Evolutionary conservation across 37 sponge, comb jelly and placozoan species (phyloP), one percentile per base, ranked within the genome.

Genomic region (Theonella swinhoei): DNA sequence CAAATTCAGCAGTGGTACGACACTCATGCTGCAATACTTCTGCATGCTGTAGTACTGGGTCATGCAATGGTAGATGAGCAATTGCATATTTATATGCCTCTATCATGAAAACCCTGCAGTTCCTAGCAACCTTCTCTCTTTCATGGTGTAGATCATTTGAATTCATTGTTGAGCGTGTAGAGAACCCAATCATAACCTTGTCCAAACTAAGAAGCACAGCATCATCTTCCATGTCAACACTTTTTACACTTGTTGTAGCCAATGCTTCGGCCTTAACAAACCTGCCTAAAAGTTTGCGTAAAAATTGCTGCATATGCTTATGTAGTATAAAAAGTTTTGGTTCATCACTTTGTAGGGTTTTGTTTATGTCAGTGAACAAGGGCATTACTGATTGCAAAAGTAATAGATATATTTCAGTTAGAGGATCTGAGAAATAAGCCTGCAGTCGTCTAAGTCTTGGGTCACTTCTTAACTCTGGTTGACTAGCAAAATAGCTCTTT

Each of bases 381-480:
- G 80, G 80, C 25, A 80, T 29, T 22, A 80, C 66, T 33, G 65
- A 78, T 32, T 62, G 64, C 61, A 78, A 28, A n/a, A 80, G n/a
- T 5, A 80, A 59, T 20, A 75, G 30, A 28, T 75, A 75, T 9
- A 75, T 59, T 59, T 80, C 80, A 33, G 80, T 65, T 4, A 80
- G 33, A 24, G 80, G 80, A 40, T 65, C 69, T 62, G 80, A 17
- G 39, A 80, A 77, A 47, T 8, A 36, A 31, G 23, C 39, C 25
- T 80, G 68, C 23, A 80, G 70, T 38, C 69, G 70, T 63, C 11
- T 67, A 7, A 80, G 39, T 22, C 80, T 19, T 67, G 80, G 69
- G 23, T 80, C 69, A 68, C 39, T 23, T 62, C 19, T 65, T 3
- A 31, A 40, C 29, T 34, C 58, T 4, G 47, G 29, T n/a, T 42